Percentiles rank a stretch among this genome's conserved stretches.
Conservation (phyloP, 2,888 invertebrate genomes). For the Rhingia campestris region DNA sequence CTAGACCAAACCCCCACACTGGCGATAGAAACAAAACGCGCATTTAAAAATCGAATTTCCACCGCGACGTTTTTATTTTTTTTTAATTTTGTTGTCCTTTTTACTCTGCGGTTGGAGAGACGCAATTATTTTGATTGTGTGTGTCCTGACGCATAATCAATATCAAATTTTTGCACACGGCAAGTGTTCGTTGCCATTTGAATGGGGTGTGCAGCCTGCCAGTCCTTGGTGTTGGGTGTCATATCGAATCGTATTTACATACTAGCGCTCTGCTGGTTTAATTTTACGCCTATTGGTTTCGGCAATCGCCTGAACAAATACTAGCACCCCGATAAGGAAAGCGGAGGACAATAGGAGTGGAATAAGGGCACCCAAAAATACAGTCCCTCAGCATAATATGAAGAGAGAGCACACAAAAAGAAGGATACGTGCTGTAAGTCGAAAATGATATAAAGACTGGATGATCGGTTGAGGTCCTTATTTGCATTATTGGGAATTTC, state of each 20-base stretch:
- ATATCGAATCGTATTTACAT: slow-evolving; percentile 70
- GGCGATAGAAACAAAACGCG: slow-evolving; percentile 52
- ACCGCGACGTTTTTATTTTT: slow-evolving; percentile 3
- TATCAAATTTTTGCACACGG: slow-evolving; percentile 55
- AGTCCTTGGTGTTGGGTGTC: slow-evolving; percentile 11
- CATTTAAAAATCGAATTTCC: slow-evolving; percentile 56
- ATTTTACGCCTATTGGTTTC: slow-evolving; percentile 83
- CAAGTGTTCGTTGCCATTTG: slow-evolving; percentile 47
- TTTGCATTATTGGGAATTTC: slow-evolving; percentile 69
- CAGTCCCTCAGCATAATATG: neutral
- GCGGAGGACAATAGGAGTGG: slow-evolving; percentile 12
- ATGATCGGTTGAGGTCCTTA: slow-evolving; percentile 56
- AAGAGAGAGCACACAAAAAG: slow-evolving; percentile 10
- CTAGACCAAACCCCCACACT: slow-evolving; percentile 32
- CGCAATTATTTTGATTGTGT: slow-evolving; percentile 60
- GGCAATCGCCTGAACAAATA: slow-evolving; percentile 83
- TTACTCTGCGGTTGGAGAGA: slow-evolving; percentile 23
- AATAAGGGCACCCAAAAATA: neutral
- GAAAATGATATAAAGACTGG: slow-evolving; percentile 49
- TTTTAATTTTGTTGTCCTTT: slow-evolving; percentile 30
- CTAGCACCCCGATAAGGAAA: slow-evolving; percentile 65
- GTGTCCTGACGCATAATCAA: slow-evolving; percentile 66
- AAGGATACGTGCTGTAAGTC: slow-evolving; percentile 51
- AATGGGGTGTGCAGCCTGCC: slow-evolving; percentile 17
- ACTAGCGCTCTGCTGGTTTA: slow-evolving; percentile 77